Conservation (phyloP, 2,888 invertebrate species). For the Petrolisthes cinctipes region DNA sequence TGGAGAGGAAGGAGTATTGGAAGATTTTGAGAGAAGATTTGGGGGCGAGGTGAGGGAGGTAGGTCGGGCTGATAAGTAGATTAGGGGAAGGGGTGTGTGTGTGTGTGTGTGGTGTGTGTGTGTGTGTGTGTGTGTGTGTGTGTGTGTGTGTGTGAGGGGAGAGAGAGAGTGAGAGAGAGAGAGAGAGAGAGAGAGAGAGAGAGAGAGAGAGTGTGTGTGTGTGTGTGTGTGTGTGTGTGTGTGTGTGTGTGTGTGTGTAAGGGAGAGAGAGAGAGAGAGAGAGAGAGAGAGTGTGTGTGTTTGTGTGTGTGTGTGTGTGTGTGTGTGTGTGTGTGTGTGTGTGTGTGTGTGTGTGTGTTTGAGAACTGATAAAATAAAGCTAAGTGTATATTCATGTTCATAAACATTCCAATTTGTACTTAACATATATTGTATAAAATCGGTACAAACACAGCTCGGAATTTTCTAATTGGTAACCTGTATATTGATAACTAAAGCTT, state of each 20-base stretch:
- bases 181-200: constrained; percentile 17
- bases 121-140: constrained; percentile 17
- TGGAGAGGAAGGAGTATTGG: too few relatives aligned
- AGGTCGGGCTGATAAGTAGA: neutral
- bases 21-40: too few relatives aligned
- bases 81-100: constrained; percentile 2
- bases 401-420: too few relatives aligned
- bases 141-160: constrained; percentile 19
- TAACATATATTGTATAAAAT: too few relatives aligned
- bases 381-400: too few relatives aligned
- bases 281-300: constrained; percentile 22
- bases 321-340: constrained; percentile 30
- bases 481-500: too few relatives aligned
- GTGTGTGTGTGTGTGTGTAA: constrained; percentile 19
- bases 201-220: constrained; percentile 19
- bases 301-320: constrained; percentile 31
- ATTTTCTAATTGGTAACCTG: too few relatives aligned
- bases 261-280: constrained; percentile 2
- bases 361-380: neutral
- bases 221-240: constrained; percentile 25
- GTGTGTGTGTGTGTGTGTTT: too few relatives aligned
- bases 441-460: too few relatives aligned
- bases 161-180: neutral
- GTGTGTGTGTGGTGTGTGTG: constrained; percentile 26
- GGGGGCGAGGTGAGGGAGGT: too few relatives aligned